phyloP scores from a whole-genome alignment of 1,140 invertebrate species.

The Drosophila nannoptera region DNA sequence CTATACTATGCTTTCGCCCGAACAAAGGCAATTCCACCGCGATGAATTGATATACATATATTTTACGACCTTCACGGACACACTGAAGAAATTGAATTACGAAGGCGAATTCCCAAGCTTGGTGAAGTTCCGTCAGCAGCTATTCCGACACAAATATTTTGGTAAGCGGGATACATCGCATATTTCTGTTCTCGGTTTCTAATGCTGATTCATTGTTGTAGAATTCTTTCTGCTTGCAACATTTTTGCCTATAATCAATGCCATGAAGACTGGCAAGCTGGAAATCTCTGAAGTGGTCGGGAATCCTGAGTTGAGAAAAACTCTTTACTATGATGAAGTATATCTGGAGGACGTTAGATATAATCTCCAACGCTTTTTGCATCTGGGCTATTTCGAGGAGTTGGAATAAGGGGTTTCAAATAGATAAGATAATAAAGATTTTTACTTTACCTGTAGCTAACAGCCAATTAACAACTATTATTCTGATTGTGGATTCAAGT shows the following conservation, averaged over 20 bases:
- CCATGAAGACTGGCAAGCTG: slow-evolving; percentile 13
- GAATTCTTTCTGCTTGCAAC: slow-evolving; percentile 44
- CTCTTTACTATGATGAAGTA: slow-evolving; percentile 4
- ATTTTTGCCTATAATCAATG: slow-evolving; percentile 39
- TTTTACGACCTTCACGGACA: slow-evolving; percentile 39
- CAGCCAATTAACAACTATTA: no score
- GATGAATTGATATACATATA: slow-evolving; percentile 54
- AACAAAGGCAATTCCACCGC: slow-evolving; percentile 34
- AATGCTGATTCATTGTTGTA: background rate
- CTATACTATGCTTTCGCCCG: slow-evolving; percentile 44
- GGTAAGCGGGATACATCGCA: slow-evolving; percentile 22
- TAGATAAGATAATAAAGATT: background rate
- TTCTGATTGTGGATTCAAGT: no score
- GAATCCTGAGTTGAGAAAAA: slow-evolving; percentile 6
- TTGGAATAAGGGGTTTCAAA: slow-evolving; percentile 8
- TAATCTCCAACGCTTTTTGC: slow-evolving; percentile 32
- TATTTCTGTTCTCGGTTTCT: background rate
- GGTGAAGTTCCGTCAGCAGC: slow-evolving; percentile 34
- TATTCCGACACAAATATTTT: slow-evolving; percentile 39
- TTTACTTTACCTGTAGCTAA: background rate
- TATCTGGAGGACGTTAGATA: slow-evolving; percentile 32
- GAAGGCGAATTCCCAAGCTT: slow-evolving; percentile 42
- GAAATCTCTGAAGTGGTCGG: slow-evolving; percentile 39
- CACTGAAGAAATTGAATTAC: slow-evolving; percentile 50
- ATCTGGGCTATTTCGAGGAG: slow-evolving; percentile 57